A percentile compares a stretch with the other conserved stretches of the same genome.
phyloP scores from a whole-genome alignment of 2,113 vertebrate species.

The Pantherophis guttatus region DNA sequence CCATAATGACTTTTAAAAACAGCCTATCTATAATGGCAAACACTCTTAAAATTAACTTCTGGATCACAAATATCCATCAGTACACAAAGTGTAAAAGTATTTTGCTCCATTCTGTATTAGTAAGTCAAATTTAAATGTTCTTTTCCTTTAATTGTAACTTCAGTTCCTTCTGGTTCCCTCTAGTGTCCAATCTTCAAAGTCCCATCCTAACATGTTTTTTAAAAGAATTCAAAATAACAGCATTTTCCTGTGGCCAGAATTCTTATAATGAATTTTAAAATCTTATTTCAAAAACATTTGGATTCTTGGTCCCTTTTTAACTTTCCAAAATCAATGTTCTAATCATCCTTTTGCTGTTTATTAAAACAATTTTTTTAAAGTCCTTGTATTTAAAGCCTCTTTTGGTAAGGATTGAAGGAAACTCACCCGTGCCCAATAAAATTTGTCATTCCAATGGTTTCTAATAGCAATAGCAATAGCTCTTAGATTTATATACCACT shows the following conservation, averaged over 20 bases:
- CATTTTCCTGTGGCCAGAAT: background rate
- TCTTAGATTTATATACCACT: too few relatives aligned
- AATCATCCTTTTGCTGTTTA: background rate
- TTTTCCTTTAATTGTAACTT: background rate
- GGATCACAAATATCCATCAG: background rate
- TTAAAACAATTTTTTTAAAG: background rate
- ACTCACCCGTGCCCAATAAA: background rate
- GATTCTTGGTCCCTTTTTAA: background rate
- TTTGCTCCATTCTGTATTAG: background rate
- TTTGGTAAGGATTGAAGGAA: background rate
- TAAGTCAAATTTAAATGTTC: background rate
- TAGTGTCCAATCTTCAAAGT: background rate
- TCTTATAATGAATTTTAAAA: background rate
- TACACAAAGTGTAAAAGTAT: background rate
- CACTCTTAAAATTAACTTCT: background rate
- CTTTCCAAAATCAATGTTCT: background rate
- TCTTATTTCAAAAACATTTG: background rate
- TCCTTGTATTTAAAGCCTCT: background rate
- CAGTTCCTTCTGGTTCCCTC: background rate
- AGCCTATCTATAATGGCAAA: background rate
- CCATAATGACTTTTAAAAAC: background rate
- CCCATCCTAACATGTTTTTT: background rate
- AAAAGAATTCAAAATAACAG: background rate
- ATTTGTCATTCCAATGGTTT: background rate
- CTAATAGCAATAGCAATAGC: background rate